Evolutionary conservation across 2,888 invertebrate species (phyloP), one percentile per base, ranked within the genome.

Genomic region (Melikaiella ostensackeni): DNA sequence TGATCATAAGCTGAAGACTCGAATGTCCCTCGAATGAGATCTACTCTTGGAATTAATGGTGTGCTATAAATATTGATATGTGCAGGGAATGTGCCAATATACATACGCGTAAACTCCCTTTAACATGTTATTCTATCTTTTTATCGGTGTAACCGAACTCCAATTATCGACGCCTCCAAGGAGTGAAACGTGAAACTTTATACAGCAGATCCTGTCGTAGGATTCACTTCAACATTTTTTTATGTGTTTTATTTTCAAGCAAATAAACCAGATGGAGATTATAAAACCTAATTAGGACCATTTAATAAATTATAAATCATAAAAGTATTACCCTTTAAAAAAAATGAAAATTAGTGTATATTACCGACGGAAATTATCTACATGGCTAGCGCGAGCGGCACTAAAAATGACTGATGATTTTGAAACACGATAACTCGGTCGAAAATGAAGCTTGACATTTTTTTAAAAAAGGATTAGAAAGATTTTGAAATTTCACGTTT

Each of bases 151-250:
- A 91, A 91, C 89, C 86, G 77, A 88, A 91, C 84, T 87, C 91
- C 91, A 91, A 91, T 91, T 91, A 91, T 88, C 87, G 90, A 87
- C 78, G 86, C 82, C 86, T 88, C 88, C 81, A 82, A 87, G 86
- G 85, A 87, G 79, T 81, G 88, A 86, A 89, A 90, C 82, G 76
- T 78, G 90, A 90, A 84, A 88, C 86, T 78, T 33, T 76, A 82
- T 82, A 78, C 50, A 27, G 50, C 46, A 16, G 50, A 70, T 50
- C 50, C 70, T 46, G 24, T 57, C n/a, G 24, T 30, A 50, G 30
- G 42, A 70, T 70, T 70, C 46, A 46, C 27, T 27, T 50, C 57
- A 0, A 24, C 24, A 11, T 30, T 46, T 66, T 70, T 70, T 70
- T n/a, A n/a, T 19, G 30, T 5, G 5, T 6, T 42, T 42, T 16